Conservation (phyloP, 1,140 invertebrate genomes). For the Drosophila sp. region DNA sequence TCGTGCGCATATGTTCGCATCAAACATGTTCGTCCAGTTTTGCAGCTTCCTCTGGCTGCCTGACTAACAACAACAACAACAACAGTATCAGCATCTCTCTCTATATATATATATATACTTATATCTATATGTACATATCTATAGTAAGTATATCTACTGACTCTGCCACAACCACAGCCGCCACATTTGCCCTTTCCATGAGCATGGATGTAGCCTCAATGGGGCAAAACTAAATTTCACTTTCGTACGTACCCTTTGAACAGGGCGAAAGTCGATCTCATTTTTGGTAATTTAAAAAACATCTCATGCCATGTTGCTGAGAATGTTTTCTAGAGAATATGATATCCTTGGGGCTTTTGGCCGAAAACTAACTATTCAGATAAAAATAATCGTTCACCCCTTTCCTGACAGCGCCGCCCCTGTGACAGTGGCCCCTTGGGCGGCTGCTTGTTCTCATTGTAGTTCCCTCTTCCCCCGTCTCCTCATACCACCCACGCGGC, state of each 20-base stretch:
- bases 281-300: no score
- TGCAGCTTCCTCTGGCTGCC: conserved; percentile 19
- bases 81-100: conserved; percentile 63
- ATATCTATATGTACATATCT: not conserved
- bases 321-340: no score
- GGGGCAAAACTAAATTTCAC: not conserved
- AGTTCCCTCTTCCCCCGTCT: conserved; percentile 8
- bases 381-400: not conserved
- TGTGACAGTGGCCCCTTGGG: conserved; percentile 44
- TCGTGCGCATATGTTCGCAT: conserved; percentile 31
- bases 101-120: not conserved
- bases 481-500: conserved; percentile 18
- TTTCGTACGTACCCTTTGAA: not conserved
- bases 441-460: conserved; percentile 29
- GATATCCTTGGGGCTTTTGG: no score
- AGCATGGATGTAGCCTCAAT: conserved; percentile 3
- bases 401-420: conserved; percentile 11
- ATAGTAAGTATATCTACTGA: not conserved
- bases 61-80: conserved; percentile 67
- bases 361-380: not conserved
- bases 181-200: not conserved
- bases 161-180: not conserved
- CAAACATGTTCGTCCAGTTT: conserved; percentile 54
- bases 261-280: no score
- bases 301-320: no score